Conservation (phyloP, 2,797 vertebrate species). For the Tragopan temminckii region DNA sequence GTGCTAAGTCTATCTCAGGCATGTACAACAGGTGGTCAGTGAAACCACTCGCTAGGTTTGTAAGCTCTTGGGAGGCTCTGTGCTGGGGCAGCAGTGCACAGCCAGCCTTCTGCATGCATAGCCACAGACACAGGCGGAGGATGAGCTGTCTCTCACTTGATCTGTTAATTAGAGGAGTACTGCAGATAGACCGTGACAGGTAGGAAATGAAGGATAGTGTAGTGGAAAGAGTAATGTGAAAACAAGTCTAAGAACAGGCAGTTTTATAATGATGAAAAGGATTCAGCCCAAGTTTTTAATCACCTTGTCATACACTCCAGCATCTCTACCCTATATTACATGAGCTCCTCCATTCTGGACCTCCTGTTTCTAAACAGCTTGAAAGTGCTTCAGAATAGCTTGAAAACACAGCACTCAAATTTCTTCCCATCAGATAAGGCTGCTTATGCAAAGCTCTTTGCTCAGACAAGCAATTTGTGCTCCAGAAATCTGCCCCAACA, state of each 20-base stretch:
- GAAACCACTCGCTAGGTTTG: neutral
- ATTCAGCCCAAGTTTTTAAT: neutral
- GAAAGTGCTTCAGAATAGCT: neutral
- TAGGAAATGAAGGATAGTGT: neutral
- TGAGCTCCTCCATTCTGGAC: neutral
- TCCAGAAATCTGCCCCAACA: neutral
- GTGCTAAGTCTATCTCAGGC: neutral
- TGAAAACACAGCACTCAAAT: neutral
- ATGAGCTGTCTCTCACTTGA: neutral
- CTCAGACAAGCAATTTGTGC: neutral
- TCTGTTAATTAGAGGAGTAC: neutral
- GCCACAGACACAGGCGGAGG: neutral
- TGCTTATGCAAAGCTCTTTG: neutral
- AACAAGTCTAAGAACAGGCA: neutral
- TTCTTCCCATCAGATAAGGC: neutral
- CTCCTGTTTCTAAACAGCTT: neutral
- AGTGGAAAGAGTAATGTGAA: rapidly evolving
- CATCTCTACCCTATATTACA: neutral
- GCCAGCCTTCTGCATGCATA: neutral
- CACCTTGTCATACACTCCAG: no score
- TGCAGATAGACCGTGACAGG: neutral
- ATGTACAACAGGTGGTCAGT: rapidly evolving
- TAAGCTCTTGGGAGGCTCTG: neutral
- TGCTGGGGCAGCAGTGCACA: neutral
- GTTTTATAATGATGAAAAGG: neutral